Conservation (phyloP, 2,888 invertebrate genomes). For the Smittia aterrima region DNA sequence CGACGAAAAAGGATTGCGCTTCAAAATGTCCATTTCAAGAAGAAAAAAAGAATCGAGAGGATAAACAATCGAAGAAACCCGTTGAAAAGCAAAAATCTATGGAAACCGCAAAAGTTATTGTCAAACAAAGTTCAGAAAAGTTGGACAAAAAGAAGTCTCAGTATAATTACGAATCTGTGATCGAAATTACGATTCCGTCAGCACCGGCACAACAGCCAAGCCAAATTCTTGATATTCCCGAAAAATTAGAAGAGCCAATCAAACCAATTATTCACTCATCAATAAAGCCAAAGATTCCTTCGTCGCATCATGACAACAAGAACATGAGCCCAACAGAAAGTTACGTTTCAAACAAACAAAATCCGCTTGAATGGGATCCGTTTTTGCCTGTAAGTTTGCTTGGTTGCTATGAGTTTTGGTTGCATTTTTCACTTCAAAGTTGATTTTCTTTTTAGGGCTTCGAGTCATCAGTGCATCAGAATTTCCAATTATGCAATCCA, state of each 20-base stretch:
- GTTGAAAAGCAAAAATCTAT: not conserved
- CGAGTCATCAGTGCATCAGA: conserved; percentile 10
- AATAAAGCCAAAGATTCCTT: conserved; percentile 25
- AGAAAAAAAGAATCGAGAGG: not conserved
- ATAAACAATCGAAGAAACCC: not conserved
- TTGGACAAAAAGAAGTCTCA: conserved; percentile 11
- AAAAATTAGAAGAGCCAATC: conserved; percentile 24
- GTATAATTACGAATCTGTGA: conserved; percentile 33
- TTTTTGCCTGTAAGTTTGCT: conserved; percentile 31
- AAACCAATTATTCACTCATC: conserved; percentile 30
- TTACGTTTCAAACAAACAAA: conserved; percentile 40
- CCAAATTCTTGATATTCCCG: not conserved
- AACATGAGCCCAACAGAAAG: conserved; percentile 22
- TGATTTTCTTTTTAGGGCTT: conserved; percentile 32
- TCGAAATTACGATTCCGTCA: conserved; percentile 33
- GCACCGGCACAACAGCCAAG: not conserved
- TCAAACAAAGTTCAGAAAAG: conserved; percentile 32
- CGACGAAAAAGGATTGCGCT: not conserved
- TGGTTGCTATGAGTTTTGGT: not conserved
- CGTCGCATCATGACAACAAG: not conserved
- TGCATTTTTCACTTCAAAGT: not conserved
- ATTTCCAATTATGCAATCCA: conserved; percentile 38
- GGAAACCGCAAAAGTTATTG: conserved; percentile 22
- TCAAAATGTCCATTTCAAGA: not conserved
- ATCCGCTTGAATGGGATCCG: conserved; percentile 34